phyloP scores from a whole-genome alignment of 53 echinoderm and acorn worm species.

The Antedon mediterranea region DNA sequence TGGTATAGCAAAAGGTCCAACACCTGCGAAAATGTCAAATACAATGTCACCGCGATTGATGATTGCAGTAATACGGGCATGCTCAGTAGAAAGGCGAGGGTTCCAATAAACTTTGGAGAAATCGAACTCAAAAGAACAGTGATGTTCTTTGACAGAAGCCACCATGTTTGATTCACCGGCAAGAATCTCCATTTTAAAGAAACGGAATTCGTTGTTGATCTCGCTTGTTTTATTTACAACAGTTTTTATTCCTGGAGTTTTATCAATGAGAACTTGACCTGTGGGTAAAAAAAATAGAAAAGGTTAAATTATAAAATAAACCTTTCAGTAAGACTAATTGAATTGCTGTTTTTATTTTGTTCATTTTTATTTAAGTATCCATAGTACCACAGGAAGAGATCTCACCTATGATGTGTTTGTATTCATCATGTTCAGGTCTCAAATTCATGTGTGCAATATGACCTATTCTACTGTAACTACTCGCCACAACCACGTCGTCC shows the following conservation, averaged over 20 bases:
- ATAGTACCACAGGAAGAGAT: background rate
- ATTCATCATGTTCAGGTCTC: slow-evolving; percentile 46
- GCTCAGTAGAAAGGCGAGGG: slow-evolving; percentile 72
- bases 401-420: slow-evolving; percentile 78
- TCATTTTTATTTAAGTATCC: background rate
- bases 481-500: slow-evolving; percentile 44
- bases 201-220: slow-evolving; percentile 78
- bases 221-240: slow-evolving; percentile 83
- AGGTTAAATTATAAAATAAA: too few relatives aligned
- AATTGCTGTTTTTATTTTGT: too few relatives aligned
- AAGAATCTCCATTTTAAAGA: slow-evolving; percentile 89
- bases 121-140: slow-evolving; percentile 56
- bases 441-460: slow-evolving; percentile 89
- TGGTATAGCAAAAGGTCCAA: slow-evolving; percentile 87
- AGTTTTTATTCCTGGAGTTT: slow-evolving; percentile 62
- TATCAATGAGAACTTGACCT: slow-evolving; percentile 86
- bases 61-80: slow-evolving; percentile 43
- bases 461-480: slow-evolving; percentile 71
- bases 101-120: slow-evolving; percentile 99
- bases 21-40: slow-evolving; percentile 89
- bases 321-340: too few relatives aligned
- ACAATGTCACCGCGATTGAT: slow-evolving; percentile 28
- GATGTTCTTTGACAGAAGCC: slow-evolving; percentile 51
- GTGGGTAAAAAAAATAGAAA: background rate
- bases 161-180: slow-evolving; percentile 61